Conservation (phyloP, 2,797 vertebrate species). For the Argyrosomus regius region DNA sequence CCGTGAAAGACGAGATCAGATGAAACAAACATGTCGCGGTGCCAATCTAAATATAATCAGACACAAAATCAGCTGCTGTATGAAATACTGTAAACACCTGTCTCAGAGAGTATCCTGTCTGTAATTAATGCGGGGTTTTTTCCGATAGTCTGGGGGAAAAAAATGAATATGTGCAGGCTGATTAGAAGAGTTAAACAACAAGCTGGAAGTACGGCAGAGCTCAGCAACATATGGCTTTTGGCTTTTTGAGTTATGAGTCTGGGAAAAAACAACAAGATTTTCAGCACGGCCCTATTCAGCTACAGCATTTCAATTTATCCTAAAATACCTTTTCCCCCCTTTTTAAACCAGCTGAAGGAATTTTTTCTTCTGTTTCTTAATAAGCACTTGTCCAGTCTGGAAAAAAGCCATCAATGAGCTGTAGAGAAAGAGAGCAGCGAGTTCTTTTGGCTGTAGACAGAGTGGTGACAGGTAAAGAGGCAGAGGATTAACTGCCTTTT, state of each 20-base stretch:
- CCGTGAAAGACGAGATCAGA: constrained; percentile 51
- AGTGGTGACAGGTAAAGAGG: constrained; percentile 75
- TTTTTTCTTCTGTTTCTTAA: constrained; percentile 64
- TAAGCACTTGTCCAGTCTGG: constrained; percentile 73
- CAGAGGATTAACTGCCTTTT: constrained; percentile 70
- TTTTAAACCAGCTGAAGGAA: constrained; percentile 30
- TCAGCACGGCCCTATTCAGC: constrained; percentile 41
- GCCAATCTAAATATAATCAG: constrained; percentile 72
- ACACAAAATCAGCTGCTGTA: constrained; percentile 68
- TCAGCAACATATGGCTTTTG: constrained; percentile 60
- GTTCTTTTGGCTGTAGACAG: constrained; percentile 57
- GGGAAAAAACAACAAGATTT: constrained; percentile 47
- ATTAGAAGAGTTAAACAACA: constrained; percentile 69
- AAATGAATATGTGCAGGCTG: constrained; percentile 54
- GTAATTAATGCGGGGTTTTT: constrained; percentile 58
- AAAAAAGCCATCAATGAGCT: constrained; percentile 57
- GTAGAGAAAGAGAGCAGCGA: constrained; percentile 33
- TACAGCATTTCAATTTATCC: constrained; percentile 48
- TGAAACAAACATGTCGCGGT: constrained; percentile 47
- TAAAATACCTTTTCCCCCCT: constrained; percentile 46
- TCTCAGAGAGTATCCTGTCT: constrained; percentile 52
- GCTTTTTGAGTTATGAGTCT: constrained; percentile 58
- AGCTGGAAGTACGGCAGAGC: constrained; percentile 47
- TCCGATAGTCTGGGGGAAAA: constrained; percentile 37
- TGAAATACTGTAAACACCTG: constrained; percentile 62